Conservation (phyloP, 1,140 invertebrate genomes). For the Telenomus remus region DNA sequence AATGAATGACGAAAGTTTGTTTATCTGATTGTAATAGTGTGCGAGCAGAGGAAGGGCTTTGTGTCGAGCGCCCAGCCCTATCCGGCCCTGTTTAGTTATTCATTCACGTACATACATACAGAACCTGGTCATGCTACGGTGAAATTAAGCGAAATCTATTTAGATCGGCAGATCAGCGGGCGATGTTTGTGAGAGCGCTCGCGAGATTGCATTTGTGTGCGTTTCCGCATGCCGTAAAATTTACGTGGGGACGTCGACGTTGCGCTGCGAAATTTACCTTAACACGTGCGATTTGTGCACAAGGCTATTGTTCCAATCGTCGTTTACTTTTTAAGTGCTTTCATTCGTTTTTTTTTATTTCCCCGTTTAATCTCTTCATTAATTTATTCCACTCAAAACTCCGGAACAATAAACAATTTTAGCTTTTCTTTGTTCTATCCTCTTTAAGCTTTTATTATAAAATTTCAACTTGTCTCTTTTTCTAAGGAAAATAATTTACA, state of each 20-base stretch:
- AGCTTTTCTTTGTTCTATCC: too few relatives aligned
- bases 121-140: conserved; percentile 60
- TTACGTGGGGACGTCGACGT: conserved; percentile 42
- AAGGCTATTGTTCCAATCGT: conserved; percentile 48
- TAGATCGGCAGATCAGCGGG: conserved; percentile 55
- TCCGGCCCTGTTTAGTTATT: conserved; percentile 46
- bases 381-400: neutral
- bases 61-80: conserved; percentile 43
- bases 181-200: conserved; percentile 16
- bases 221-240: conserved; percentile 57
- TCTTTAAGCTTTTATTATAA: too few relatives aligned
- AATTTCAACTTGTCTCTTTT: too few relatives aligned
- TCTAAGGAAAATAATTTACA: too few relatives aligned
- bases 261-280: conserved; percentile 27
- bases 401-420: too few relatives aligned
- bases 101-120: conserved; percentile 15
- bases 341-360: conserved; percentile 25
- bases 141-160: conserved; percentile 68
- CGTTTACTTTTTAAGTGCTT: conserved; percentile 24
- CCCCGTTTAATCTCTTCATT: conserved; percentile 1
- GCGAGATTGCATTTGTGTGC: conserved; percentile 37
- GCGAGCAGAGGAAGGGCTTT: conserved; percentile 35
- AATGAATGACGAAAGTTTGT: conserved; percentile 19
- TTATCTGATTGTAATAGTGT: conserved; percentile 30
- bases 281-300: conserved; percentile 39